Evolutionary conservation across 1,140 invertebrate genomes (phyloP).

Genomic region (Centruroides sculpturatus): DNA sequence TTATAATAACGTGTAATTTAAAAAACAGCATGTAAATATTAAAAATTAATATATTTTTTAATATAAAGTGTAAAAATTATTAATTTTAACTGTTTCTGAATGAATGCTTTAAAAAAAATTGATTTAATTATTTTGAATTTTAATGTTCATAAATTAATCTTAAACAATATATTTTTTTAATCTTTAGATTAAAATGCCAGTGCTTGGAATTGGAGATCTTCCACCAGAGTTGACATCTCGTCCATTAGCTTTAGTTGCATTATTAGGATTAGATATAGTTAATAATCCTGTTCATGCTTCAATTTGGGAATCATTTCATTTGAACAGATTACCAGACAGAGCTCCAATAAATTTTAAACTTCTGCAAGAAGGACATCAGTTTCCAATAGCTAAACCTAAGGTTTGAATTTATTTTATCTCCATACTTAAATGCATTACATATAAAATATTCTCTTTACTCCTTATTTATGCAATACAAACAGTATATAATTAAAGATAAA

Average conservation of each 20-base stretch:
- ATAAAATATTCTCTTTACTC: no score
- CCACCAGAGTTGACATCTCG: conserved; percentile 47
- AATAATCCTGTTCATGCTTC: conserved; percentile 73
- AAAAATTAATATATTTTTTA: no score
- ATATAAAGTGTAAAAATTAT: no score
- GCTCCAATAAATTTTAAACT: conserved; percentile 73
- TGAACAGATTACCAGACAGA: conserved; percentile 59
- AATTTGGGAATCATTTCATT: conserved; percentile 83
- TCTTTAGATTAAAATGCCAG: not conserved
- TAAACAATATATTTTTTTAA: not conserved
- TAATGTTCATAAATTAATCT: no score
- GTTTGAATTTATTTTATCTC: conserved; percentile 18
- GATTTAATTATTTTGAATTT: not conserved
- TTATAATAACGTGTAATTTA: no score
- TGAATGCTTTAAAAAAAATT: no score
- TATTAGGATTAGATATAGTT: conserved; percentile 68
- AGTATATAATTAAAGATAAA: no score
- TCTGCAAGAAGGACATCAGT: conserved; percentile 53
- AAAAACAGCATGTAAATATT: no score
- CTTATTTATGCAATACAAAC: no score
- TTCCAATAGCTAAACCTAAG: conserved; percentile 78
- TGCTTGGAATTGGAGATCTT: conserved; percentile 24
- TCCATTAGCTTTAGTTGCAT: conserved; percentile 64
- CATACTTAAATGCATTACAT: no score
- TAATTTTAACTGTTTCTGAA: no score